These are phyloP conservation scores for Litocranius walleri DNA, from an alignment of 2,113 vertebrate species.

Conservation along the genomic window DNA sequence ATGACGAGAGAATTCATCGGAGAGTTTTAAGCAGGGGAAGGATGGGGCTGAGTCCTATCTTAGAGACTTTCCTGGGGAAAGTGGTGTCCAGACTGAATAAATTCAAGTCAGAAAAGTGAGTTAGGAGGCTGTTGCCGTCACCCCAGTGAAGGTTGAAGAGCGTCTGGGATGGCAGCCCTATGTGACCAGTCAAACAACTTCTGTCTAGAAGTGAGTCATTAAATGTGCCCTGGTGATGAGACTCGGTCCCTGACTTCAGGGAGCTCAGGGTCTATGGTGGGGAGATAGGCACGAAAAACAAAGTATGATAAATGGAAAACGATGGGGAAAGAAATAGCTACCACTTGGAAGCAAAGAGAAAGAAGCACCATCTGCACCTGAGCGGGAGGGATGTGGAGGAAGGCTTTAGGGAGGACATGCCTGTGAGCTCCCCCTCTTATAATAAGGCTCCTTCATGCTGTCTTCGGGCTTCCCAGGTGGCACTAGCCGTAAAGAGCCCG, in stretches of 20 bases:
- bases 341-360: not conserved
- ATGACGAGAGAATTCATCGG: not conserved
- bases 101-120: not conserved
- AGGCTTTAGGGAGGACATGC: too few species aligned
- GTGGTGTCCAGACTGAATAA: not conserved
- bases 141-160: not conserved
- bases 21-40: not conserved
- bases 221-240: not conserved
- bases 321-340: not conserved
- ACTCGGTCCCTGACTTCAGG: not conserved
- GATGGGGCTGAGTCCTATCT: not conserved
- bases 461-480: not conserved
- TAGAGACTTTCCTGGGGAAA: not conserved
- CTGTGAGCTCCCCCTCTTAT: not conserved
- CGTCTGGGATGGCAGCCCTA: not conserved
- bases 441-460: not conserved
- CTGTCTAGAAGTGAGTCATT: not conserved
- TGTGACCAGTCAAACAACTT: not conserved
- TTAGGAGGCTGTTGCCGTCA: not conserved
- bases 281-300: not conserved
- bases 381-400: fast-evolving
- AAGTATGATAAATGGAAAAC: not conserved
- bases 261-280: not conserved
- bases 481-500: fast-evolving
- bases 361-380: not conserved